phyloP scores from a whole-genome alignment of 2,888 invertebrate species.

The Pristionchus exspectatus region DNA sequence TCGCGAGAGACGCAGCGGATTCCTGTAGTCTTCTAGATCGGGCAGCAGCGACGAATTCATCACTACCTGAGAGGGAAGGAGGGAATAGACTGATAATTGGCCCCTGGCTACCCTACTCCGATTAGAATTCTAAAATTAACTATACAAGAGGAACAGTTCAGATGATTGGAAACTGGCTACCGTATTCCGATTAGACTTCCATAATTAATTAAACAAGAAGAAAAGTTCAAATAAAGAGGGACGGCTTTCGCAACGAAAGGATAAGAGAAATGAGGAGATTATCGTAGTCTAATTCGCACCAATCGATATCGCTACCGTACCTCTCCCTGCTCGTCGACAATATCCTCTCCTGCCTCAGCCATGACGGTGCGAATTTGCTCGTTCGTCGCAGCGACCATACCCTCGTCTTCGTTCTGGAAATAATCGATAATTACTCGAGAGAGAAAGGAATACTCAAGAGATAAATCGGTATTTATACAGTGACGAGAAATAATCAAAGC shows the following conservation, averaged over 20 bases:
- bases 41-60: constrained; percentile 45
- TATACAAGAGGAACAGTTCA: too few relatives aligned
- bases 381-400: constrained; percentile 49
- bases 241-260: too few relatives aligned
- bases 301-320: constrained; percentile 33
- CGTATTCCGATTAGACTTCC: not conserved
- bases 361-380: constrained; percentile 41
- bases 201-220: too few relatives aligned
- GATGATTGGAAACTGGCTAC: not conserved
- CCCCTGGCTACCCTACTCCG: not conserved
- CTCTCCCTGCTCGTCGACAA: constrained; percentile 51
- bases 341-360: constrained; percentile 45
- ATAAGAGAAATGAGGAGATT: too few relatives aligned
- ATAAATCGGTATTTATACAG: not conserved
- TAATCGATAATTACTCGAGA: not conserved
- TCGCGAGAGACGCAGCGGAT: constrained; percentile 50
- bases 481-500: not conserved
- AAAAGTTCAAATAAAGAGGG: not conserved
- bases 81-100: too few relatives aligned
- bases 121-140: not conserved
- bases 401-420: constrained; percentile 53
- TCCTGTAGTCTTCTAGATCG: not conserved
- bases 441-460: not conserved
- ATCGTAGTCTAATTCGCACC: not conserved
- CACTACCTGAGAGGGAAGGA: constrained; percentile 8